These are phyloP conservation scores for Percopsis omiscomaycus DNA, from an alignment of 2,797 vertebrate species.

Conservation along the genomic window DNA sequence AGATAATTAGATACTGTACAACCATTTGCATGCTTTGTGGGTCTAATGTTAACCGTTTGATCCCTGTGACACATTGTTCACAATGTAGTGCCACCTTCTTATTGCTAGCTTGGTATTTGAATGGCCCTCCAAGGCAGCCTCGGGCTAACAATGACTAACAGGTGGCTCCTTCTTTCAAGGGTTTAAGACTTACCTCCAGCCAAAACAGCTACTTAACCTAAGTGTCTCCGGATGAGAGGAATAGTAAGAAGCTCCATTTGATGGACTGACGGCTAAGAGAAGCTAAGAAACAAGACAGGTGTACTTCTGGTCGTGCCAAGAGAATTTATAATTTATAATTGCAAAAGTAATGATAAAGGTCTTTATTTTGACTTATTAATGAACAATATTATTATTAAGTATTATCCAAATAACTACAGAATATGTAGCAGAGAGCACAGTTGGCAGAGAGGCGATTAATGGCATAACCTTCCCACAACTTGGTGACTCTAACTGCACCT, in stretches of 20 bases:
- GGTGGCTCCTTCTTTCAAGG: constrained; percentile 60
- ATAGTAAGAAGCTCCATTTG: constrained; percentile 52
- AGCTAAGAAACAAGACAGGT: background rate
- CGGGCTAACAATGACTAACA: constrained; percentile 49
- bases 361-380: background rate
- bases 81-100: constrained; percentile 32
- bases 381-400: background rate
- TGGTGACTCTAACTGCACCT: constrained; percentile 4
- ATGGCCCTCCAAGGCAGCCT: constrained; percentile 36
- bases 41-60: constrained; percentile 55
- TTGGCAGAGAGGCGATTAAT: constrained; percentile 13
- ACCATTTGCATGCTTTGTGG: constrained; percentile 61
- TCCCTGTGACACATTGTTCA: constrained; percentile 45
- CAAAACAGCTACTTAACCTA: constrained; percentile 68
- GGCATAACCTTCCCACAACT: constrained; percentile 6
- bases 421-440: constrained; percentile 1
- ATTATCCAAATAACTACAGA: too few species aligned
- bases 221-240: constrained; percentile 59
- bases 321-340: constrained; percentile 1
- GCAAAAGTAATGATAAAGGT: background rate
- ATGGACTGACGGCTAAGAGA: constrained; percentile 45
- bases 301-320: constrained; percentile 7
- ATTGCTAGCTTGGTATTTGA: constrained; percentile 37
- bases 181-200: constrained; percentile 60
- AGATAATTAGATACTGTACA: constrained; percentile 68